A percentile compares a stretch with the other conserved stretches of the same genome.
These are phyloP conservation scores for Caligus rogercresseyi DNA, from an alignment of 1,140 invertebrate genomes.

Conservation along the genomic window DNA sequence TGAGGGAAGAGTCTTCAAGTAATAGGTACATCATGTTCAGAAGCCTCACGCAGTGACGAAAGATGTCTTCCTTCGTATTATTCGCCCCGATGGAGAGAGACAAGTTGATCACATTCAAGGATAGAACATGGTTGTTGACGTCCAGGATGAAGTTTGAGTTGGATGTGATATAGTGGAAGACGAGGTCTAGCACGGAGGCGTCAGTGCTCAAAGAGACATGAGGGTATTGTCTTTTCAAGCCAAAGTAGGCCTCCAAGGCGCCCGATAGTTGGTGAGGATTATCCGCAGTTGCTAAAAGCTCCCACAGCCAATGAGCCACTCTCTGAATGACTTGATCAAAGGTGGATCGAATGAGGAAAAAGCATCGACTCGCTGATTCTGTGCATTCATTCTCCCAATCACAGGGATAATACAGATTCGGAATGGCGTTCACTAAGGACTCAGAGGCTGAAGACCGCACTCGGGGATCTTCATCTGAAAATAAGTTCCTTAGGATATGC, in stretches of 20 bases:
- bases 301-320: background rate
- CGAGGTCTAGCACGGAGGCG: background rate
- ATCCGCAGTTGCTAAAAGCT: background rate
- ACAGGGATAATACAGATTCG: constrained; percentile 2
- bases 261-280: background rate
- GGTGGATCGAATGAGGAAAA: background rate
- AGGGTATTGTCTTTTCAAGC: background rate
- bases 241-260: background rate
- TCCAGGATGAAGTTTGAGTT: background rate
- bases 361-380: background rate
- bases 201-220: background rate
- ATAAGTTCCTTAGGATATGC: constrained; percentile 3
- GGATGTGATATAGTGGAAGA: background rate
- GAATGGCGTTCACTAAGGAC: background rate
- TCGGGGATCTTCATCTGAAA: constrained; percentile 21
- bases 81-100: background rate
- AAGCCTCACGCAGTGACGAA: background rate
- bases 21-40: background rate
- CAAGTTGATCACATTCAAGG: background rate
- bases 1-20: background rate
- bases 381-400: background rate
- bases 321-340: background rate
- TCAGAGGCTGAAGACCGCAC: constrained; percentile 19
- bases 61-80: background rate
- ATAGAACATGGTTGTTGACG: constrained; percentile 1